Percentiles rank a stretch among this genome's conserved stretches.
Evolutionary conservation across 2,888 invertebrate species (phyloP).

Genomic region (Sinopyrophorus schimmeli): DNA sequence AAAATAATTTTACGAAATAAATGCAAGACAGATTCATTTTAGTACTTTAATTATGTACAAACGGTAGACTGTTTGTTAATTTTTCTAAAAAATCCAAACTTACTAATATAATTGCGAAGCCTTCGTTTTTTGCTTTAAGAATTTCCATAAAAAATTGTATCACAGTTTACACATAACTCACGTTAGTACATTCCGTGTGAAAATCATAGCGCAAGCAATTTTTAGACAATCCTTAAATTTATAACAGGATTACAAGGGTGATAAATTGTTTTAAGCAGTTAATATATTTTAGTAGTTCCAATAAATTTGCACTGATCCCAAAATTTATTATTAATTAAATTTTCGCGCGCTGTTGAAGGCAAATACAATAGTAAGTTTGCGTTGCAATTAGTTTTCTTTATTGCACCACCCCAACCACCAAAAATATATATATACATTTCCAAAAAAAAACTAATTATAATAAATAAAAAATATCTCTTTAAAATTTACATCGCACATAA

Average conservation of each 20-base stretch:
- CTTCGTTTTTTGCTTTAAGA: constrained; percentile 5
- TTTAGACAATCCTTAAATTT: neutral
- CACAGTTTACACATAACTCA: constrained; percentile 31
- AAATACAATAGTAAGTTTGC: constrained; percentile 51
- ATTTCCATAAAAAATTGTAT: constrained; percentile 28
- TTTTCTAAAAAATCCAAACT: too few relatives aligned
- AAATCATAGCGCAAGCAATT: neutral
- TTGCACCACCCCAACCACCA: constrained; percentile 58
- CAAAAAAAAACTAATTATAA: constrained; percentile 34
- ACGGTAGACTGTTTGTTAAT: constrained; percentile 25
- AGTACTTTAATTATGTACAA: constrained; percentile 26
- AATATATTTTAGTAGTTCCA: constrained; percentile 6
- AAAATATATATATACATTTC: constrained; percentile 46
- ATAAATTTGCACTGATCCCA: constrained; percentile 3
- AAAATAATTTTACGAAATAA: constrained; percentile 20
- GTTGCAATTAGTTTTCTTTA: constrained; percentile 43
- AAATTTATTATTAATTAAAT: constrained; percentile 15
- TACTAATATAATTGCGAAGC: constrained; percentile 44
- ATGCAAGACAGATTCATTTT: too few relatives aligned
- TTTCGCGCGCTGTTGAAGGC: too few relatives aligned
- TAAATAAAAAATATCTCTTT: constrained; percentile 21
- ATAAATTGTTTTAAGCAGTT: constrained; percentile 5
- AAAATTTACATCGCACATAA: too few relatives aligned
- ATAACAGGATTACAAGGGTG: constrained; percentile 9
- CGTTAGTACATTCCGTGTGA: constrained; percentile 1